Conservation (phyloP, 2,113 vertebrate genomes). For the Pluvianellus socialis region DNA sequence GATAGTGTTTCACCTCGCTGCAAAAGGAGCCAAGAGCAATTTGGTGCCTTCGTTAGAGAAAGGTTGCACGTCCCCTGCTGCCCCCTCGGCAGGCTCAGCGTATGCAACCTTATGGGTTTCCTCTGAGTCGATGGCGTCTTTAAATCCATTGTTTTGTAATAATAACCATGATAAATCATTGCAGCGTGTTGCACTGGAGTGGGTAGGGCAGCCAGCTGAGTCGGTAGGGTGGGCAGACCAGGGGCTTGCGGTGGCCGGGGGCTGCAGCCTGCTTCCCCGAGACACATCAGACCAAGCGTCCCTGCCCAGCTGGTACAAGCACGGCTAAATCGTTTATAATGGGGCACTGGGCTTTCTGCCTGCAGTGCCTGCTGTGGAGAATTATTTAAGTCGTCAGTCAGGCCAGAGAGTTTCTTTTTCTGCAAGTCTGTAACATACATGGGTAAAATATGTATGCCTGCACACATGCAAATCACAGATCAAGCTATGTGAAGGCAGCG, state of each 20-base stretch:
- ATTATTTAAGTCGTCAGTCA: neutral
- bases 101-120: neutral
- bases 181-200: neutral
- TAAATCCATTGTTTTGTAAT: neutral
- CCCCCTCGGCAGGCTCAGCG: neutral
- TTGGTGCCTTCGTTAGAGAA: neutral
- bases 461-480: neutral
- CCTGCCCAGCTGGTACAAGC: accelerated
- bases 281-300: accelerated
- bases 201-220: neutral
- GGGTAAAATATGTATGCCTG: neutral
- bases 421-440: neutral
- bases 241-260: neutral
- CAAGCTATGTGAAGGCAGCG: accelerated
- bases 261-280: neutral
- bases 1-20: neutral
- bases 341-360: neutral
- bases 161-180: neutral
- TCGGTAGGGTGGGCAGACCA: accelerated
- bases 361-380: neutral
- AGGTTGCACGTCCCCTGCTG: neutral
- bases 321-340: neutral
- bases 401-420: neutral
- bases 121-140: neutral
- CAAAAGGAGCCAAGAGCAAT: neutral